These are phyloP conservation scores for Notodonta dromedarius DNA, from an alignment of 2,888 invertebrate species.

Conservation along the genomic window DNA sequence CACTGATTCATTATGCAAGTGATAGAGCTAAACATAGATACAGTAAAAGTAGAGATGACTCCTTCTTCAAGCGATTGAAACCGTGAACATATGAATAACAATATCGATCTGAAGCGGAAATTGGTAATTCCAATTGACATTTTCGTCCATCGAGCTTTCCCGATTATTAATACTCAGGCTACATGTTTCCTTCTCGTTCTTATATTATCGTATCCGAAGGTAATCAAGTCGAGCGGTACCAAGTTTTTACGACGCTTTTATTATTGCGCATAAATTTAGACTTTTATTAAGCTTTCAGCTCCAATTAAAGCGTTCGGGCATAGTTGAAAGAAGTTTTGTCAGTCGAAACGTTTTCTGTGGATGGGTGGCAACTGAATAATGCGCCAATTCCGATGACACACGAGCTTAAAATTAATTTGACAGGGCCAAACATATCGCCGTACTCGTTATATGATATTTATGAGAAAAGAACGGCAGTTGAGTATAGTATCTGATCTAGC, in stretches of 20 bases:
- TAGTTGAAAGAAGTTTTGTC: constrained; percentile 29
- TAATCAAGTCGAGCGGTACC: constrained; percentile 34
- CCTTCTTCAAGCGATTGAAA: too few relatives aligned
- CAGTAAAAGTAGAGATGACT: too few relatives aligned
- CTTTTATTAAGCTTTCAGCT: constrained; percentile 40
- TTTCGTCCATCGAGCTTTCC: constrained; percentile 1
- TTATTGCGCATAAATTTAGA: constrained; percentile 38
- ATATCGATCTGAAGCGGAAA: constrained; percentile 1
- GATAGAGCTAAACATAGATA: too few relatives aligned
- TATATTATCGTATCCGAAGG: constrained; percentile 33
- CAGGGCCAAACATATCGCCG: background rate
- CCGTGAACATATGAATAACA: background rate
- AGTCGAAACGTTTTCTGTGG: constrained; percentile 10
- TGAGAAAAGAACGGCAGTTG: background rate
- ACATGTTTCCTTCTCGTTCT: constrained; percentile 18
- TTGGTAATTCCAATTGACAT: background rate
- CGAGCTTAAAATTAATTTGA: background rate
- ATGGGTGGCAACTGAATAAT: background rate
- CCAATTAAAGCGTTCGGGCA: constrained; percentile 30
- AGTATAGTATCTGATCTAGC: too few relatives aligned
- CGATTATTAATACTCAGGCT: constrained; percentile 6
- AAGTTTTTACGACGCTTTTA: constrained; percentile 43
- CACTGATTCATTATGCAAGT: too few relatives aligned
- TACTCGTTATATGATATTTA: background rate
- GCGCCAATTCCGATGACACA: background rate